Evolutionary conservation across 2,797 vertebrate genomes (phyloP).

Genomic region (Helicolenus hilgendorfi): DNA sequence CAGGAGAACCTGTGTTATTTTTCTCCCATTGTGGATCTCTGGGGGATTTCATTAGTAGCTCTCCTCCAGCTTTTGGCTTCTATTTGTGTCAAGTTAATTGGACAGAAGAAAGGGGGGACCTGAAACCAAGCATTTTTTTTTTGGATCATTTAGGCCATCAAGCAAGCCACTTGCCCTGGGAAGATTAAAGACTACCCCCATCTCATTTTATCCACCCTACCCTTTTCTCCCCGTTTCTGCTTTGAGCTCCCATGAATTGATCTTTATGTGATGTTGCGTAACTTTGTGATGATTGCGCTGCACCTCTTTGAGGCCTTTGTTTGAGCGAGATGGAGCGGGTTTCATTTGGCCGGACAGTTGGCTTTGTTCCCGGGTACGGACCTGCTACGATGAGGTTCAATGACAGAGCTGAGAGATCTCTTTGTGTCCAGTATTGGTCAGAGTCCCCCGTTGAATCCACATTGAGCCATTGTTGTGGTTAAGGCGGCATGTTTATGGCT

Average conservation of each 20-base stretch:
- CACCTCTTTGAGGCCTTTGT: conserved; percentile 80
- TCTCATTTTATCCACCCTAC: conserved; percentile 46
- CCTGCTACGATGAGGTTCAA: conserved; percentile 74
- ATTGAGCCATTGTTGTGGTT: conserved; percentile 47
- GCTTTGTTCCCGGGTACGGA: conserved; percentile 76
- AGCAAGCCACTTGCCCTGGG: conserved; percentile 51
- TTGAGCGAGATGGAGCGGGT: conserved; percentile 75
- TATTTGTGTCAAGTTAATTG: conserved; percentile 79
- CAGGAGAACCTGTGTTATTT: conserved; percentile 41
- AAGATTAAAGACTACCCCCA: conserved; percentile 76
- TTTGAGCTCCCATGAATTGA: conserved; percentile 74
- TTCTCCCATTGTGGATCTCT: conserved; percentile 50
- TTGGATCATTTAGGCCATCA: conserved; percentile 69
- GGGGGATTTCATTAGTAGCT: conserved; percentile 72
- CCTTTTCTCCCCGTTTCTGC: conserved; percentile 30
- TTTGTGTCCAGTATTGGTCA: conserved; percentile 70
- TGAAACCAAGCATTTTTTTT: conserved; percentile 39
- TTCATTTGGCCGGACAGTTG: conserved; percentile 83
- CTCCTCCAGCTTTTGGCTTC: conserved; percentile 54
- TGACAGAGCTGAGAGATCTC: conserved; percentile 72
- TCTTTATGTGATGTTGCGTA: conserved; percentile 79
- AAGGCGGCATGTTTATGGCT: neutral
- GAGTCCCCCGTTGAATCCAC: conserved; percentile 46
- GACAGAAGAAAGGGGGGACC: conserved; percentile 51
- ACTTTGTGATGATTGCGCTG: conserved; percentile 76